Base-by-base conservation (phyloP, 1,140 invertebrate genomes). In the Littorina saxatilis region DNA sequence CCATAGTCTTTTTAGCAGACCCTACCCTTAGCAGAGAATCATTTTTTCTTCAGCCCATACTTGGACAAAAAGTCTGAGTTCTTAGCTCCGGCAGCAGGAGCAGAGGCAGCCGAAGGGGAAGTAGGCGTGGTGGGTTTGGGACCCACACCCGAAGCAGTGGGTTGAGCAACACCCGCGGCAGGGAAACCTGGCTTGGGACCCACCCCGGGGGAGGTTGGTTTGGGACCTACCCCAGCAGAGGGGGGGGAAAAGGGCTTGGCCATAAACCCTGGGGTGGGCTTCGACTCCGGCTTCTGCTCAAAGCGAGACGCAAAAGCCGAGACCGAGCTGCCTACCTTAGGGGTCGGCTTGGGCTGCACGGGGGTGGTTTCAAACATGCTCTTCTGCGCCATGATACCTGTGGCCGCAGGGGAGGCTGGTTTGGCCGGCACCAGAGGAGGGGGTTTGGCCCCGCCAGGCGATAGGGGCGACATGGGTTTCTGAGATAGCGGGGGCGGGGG, bases 281-380 rank as follows among this genome's bases (percentile, higher is more conserved):
- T 47, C 32, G 40, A 58, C 4, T 27, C 43, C 70, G 52, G 37
- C n/a, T 66, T 55, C 3, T 78, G 58, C 47, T 83, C 61, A 80
- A 83, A 83, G 9, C 73, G 52, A 11, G 82, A 20, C 7, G 82
- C 82, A 58, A 80, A 52, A 7, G 66, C 40, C 32, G 66, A 79
- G 20, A 83, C 37, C 11, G 76, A 39, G 20, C 70, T 43, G n/a
- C 35, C 39, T 3, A 70, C 29, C 55, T 58, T 81, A 11, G 82
- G 66, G 47, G 47, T 35, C 39, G 79, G 29, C 27, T 35, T 63
- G 63, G 79, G 32, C 7, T 39, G 23, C 5, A 79, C n/a, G 20
- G 75, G 15, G 0, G 73, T 72, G 7, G 82, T 76, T 68, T 83
- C 82, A 76, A 83, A 83, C 32, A 73, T 50, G n/a, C 77, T 40